These are phyloP conservation scores for Takifugu flavidus DNA, from an alignment of 2,113 vertebrate genomes.

Conservation along the genomic window DNA sequence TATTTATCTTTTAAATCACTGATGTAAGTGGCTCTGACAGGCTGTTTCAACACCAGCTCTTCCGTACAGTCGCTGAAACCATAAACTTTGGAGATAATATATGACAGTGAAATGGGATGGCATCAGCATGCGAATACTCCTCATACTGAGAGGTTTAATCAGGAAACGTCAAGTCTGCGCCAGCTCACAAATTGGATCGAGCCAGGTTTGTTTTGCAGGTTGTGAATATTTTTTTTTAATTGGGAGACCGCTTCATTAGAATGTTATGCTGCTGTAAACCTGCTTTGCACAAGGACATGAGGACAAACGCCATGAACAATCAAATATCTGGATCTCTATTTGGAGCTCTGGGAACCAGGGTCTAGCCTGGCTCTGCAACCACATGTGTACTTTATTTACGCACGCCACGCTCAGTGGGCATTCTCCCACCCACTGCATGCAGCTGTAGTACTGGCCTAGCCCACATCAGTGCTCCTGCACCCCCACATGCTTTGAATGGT, in stretches of 20 bases:
- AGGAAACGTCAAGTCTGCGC: too few species aligned
- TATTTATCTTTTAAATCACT: slow-evolving; percentile 21
- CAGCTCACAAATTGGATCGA: too few species aligned
- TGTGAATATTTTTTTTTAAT: too few species aligned
- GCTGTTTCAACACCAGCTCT: slow-evolving; percentile 10
- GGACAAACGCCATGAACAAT: slow-evolving; percentile 3
- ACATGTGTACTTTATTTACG: slow-evolving; percentile 60
- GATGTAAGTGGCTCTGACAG: slow-evolving; percentile 22
- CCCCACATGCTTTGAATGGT: slow-evolving; percentile 54
- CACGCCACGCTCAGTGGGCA: slow-evolving; percentile 62
- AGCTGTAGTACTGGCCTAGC: slow-evolving; percentile 52
- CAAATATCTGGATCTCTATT: slow-evolving; percentile 12
- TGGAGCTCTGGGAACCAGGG: slow-evolving; percentile 40
- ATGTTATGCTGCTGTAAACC: not conserved
- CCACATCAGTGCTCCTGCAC: slow-evolving; percentile 58
- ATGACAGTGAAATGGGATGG: not conserved
- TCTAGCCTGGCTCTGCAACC: slow-evolving; percentile 31
- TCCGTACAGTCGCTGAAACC: not conserved
- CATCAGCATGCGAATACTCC: too few species aligned
- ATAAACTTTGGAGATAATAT: not conserved
- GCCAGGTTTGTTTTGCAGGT: too few species aligned
- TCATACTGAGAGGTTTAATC: too few species aligned
- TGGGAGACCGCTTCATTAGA: too few species aligned
- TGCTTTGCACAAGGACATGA: too few species aligned
- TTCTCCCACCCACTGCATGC: slow-evolving; percentile 61